Conservation (phyloP, 2,888 invertebrate species). For the Invenusta paracnida region DNA sequence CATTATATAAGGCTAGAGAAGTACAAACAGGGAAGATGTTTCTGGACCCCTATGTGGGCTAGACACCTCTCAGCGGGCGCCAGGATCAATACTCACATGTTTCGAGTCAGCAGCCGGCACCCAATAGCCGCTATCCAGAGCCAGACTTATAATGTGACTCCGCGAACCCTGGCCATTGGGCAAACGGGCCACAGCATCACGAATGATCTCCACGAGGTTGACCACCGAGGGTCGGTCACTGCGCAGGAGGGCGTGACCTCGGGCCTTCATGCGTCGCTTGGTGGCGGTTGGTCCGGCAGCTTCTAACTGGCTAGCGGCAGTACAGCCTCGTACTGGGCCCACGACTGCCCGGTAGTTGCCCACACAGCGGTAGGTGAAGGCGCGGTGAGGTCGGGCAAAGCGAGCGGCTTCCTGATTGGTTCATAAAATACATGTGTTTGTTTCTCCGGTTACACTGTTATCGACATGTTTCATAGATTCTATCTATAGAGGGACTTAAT, state of each 20-base stretch:
- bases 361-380: constrained; percentile 77
- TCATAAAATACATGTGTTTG: not conserved
- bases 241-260: constrained; percentile 77
- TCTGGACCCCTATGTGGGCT: too few species aligned
- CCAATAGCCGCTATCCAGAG: constrained; percentile 65
- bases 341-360: constrained; percentile 79
- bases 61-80: too few species aligned
- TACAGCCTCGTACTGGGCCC: constrained; percentile 66
- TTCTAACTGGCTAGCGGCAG: not conserved
- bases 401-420: constrained; percentile 72
- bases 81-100: too few species aligned
- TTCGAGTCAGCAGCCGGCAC: not conserved
- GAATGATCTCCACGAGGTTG: constrained; percentile 69
- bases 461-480: too few species aligned
- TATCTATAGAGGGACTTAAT: too few species aligned
- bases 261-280: constrained; percentile 64
- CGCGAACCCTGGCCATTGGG: constrained; percentile 90
- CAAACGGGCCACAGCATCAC: constrained; percentile 84
- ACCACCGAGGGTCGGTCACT: constrained; percentile 82
- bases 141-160: constrained; percentile 80
- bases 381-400: constrained; percentile 81
- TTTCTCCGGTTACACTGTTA: too few species aligned
- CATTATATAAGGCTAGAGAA: too few species aligned
- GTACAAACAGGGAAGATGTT: too few species aligned
- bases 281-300: constrained; percentile 58